Conservation (phyloP, 2,113 vertebrate species). For the Microtus oregoni region DNA sequence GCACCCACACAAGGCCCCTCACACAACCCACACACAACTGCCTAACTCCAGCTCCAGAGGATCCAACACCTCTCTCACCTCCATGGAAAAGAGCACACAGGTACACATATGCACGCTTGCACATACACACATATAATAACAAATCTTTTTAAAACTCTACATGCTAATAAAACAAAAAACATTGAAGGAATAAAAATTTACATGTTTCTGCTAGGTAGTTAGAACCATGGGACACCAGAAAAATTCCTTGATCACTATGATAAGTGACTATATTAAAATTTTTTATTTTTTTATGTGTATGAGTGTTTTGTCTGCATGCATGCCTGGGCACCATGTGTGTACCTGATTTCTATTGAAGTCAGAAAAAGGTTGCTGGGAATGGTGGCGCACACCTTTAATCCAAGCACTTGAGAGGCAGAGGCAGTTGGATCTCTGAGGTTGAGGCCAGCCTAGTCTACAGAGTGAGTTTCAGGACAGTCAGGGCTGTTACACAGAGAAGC, state of each 20-base stretch:
- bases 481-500: not conserved
- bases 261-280: not conserved
- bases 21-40: not conserved
- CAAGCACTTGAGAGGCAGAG: not conserved
- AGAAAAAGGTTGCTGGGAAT: not conserved
- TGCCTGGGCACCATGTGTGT: not conserved
- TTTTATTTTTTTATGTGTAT: not conserved
- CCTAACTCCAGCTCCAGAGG: not conserved
- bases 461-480: not conserved
- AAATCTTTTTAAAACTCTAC: not conserved
- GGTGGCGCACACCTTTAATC: not conserved
- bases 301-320: not conserved
- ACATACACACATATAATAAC: not conserved
- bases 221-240: not conserved
- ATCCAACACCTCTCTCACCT: not conserved
- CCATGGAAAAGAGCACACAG: not conserved
- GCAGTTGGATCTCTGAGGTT: not conserved
- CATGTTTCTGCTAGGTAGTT: not conserved
- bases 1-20: not conserved
- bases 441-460: not conserved
- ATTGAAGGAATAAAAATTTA: not conserved
- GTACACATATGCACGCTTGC: no score
- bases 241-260: not conserved
- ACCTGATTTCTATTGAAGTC: not conserved
- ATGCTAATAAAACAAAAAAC: not conserved